Evolutionary conservation across 2,888 invertebrate species (phyloP).

Genomic region (Agelastica alni): DNA sequence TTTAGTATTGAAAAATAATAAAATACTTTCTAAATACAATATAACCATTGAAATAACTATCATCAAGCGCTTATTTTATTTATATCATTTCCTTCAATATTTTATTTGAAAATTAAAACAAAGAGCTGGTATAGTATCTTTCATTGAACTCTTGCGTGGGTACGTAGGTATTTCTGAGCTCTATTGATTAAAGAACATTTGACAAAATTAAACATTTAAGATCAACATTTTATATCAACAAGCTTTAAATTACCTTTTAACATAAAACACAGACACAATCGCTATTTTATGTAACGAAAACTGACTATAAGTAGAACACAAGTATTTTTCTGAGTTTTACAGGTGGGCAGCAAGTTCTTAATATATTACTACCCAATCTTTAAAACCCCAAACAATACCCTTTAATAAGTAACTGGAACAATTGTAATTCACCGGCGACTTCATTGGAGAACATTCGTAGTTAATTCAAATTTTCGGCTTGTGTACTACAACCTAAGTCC

Average conservation of each 20-base stretch:
- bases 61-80: too few relatives aligned
- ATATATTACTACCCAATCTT: conserved; percentile 33
- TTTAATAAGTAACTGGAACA: background rate
- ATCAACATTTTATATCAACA: background rate
- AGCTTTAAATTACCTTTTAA: too few relatives aligned
- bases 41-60: too few relatives aligned
- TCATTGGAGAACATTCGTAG: background rate
- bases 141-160: too few relatives aligned
- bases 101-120: too few relatives aligned
- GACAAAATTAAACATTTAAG: background rate
- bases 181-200: conserved; percentile 2
- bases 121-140: too few relatives aligned
- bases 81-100: too few relatives aligned
- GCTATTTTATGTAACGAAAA: too few relatives aligned
- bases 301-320: conserved; percentile 1
- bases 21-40: too few relatives aligned
- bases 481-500: conserved; percentile 6
- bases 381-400: conserved; percentile 34
- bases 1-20: too few relatives aligned
- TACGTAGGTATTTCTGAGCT: too few relatives aligned
- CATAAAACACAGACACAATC: too few relatives aligned
- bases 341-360: conserved; percentile 34
- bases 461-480: conserved; percentile 1
- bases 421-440: background rate
- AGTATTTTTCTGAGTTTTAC: conserved; percentile 35